phyloP scores from a whole-genome alignment of 2,113 vertebrate genomes.

The Odobenus rosmarus region DNA sequence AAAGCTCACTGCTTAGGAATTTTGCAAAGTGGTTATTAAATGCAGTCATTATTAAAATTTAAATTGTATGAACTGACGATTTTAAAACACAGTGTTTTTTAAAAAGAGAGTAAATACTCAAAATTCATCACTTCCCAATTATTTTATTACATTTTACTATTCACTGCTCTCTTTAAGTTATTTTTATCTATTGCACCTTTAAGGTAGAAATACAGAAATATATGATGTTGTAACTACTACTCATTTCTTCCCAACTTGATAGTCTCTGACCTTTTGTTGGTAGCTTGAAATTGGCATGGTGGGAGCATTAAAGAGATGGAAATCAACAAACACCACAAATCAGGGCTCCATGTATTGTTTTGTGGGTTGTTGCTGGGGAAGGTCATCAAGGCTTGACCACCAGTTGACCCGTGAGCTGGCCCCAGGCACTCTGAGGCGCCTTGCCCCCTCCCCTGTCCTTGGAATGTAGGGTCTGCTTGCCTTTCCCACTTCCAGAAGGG shows the following conservation, averaged over 20 bases:
- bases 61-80: background rate
- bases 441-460: background rate
- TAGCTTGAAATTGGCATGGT: background rate
- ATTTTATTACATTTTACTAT: background rate
- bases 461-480: background rate
- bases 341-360: background rate
- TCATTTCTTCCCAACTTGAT: background rate
- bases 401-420: background rate
- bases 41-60: background rate
- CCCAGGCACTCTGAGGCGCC: background rate
- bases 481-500: background rate
- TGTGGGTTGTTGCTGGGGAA: background rate
- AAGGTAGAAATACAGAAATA: background rate
- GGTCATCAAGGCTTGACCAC: background rate
- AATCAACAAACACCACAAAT: background rate
- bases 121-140: background rate
- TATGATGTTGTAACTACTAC: rapidly evolving
- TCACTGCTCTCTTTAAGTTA: background rate
- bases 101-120: background rate
- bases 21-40: background rate
- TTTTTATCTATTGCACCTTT: background rate
- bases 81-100: background rate
- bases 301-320: background rate
- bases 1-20: background rate
- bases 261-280: background rate